These are phyloP conservation scores for Geopemphigus sp. DNA, from an alignment of 1,140 invertebrate species.

Conservation along the genomic window DNA sequence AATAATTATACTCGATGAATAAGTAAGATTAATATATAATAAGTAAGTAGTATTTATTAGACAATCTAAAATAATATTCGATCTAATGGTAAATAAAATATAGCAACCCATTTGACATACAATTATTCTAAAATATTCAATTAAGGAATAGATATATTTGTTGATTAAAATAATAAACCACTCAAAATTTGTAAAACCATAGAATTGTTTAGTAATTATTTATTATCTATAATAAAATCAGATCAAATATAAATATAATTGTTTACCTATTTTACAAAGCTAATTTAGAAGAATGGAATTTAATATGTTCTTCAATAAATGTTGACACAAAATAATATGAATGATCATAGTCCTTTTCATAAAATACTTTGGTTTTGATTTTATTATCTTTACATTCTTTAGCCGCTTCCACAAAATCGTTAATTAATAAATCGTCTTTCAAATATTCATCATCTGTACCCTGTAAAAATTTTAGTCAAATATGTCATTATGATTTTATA, in stretches of 20 bases:
- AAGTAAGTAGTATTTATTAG: too few species aligned
- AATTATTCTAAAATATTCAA: too few species aligned
- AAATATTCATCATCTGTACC: conserved; percentile 83
- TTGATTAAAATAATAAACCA: too few species aligned
- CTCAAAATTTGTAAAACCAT: too few species aligned
- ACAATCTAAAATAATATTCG: too few species aligned
- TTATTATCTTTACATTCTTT: conserved; percentile 62
- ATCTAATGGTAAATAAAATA: too few species aligned
- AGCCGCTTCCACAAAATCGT: conserved; percentile 74
- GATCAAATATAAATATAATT: not conserved
- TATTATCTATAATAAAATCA: too few species aligned
- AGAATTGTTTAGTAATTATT: too few species aligned
- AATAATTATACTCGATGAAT: too few species aligned
- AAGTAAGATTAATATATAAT: too few species aligned
- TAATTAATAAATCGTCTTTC: conserved; percentile 74
- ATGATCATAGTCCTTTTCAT: conserved; percentile 75
- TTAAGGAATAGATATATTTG: too few species aligned
- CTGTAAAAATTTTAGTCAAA: conserved; percentile 58
- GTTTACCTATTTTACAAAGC: not conserved
- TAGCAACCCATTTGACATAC: too few species aligned
- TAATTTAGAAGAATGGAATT: conserved; percentile 65
- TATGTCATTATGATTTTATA: not conserved
- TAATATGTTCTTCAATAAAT: conserved; percentile 92
- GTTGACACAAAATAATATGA: conserved; percentile 93
- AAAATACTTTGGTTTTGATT: conserved; percentile 67